A percentile compares a stretch with the other conserved stretches of the same genome.
These are phyloP conservation scores for Champsocephalus esox DNA, from an alignment of 2,797 vertebrate genomes.

Conservation along the genomic window DNA sequence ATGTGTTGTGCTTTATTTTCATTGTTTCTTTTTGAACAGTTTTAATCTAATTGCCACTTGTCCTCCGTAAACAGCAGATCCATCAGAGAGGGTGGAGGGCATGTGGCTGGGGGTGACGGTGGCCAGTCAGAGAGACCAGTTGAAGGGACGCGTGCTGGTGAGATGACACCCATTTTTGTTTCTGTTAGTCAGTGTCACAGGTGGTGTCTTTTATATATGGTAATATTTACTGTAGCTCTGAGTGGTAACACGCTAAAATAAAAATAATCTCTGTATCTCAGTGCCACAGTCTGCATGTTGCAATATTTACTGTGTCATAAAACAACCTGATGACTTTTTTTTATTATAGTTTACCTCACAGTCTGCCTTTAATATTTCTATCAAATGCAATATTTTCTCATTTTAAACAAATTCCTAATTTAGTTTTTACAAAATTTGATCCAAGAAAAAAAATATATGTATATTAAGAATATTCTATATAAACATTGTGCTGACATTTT, in stretches of 20 bases:
- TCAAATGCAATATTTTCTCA: neutral
- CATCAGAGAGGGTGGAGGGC: conserved; percentile 89
- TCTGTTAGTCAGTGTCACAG: conserved; percentile 15
- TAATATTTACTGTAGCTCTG: neutral
- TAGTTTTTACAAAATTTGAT: neutral
- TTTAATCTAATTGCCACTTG: neutral
- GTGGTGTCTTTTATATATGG: neutral
- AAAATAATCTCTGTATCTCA: neutral
- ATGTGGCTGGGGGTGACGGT: conserved; percentile 98
- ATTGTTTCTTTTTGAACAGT: neutral
- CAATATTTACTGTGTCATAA: neutral
- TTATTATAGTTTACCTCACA: neutral
- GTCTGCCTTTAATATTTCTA: neutral
- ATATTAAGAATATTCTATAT: neutral
- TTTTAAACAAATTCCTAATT: neutral
- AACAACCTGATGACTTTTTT: neutral
- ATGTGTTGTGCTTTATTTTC: neutral
- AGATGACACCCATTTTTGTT: conserved; percentile 65
- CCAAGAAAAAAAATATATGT: no score
- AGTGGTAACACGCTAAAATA: neutral
- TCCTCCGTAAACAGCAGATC: conserved; percentile 78
- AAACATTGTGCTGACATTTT: neutral
- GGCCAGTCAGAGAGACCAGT: conserved; percentile 87
- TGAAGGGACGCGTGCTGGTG: conserved; percentile 91
- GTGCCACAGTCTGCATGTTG: neutral